Percentiles rank a stretch among this genome's conserved stretches.
Conservation (phyloP, 2,888 invertebrate genomes). For the Horisme vitalbata region DNA sequence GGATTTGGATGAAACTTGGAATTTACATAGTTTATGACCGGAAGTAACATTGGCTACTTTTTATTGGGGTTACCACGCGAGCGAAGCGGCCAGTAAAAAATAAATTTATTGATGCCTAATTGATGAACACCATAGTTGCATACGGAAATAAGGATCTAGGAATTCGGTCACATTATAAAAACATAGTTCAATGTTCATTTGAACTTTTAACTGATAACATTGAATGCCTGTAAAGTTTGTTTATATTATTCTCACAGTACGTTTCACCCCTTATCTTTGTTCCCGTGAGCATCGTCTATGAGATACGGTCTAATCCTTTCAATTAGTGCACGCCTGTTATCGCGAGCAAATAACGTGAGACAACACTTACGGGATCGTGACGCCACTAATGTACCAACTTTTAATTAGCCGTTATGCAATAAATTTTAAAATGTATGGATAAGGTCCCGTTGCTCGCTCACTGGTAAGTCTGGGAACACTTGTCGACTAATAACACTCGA, state of each 20-base stretch:
- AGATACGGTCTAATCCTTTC: constrained; percentile 65
- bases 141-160: too few relatives aligned
- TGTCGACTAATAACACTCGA: constrained; percentile 60
- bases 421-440: constrained; percentile 75
- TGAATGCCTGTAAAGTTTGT: constrained; percentile 1
- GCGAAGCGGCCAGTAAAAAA: too few relatives aligned
- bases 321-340: constrained; percentile 66
- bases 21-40: too few relatives aligned
- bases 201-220: too few relatives aligned
- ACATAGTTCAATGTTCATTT: too few relatives aligned
- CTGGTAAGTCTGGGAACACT: constrained; percentile 40
- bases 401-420: constrained; percentile 77
- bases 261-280: constrained; percentile 49
- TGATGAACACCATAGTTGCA: too few relatives aligned
- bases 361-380: constrained; percentile 63
- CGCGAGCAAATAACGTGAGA: constrained; percentile 56
- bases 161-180: too few relatives aligned
- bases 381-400: constrained; percentile 61
- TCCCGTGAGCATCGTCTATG: constrained; percentile 56
- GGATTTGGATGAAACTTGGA: too few relatives aligned
- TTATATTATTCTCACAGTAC: constrained; percentile 11
- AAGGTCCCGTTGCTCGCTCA: constrained; percentile 64
- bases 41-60: too few relatives aligned
- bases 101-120: too few relatives aligned
- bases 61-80: too few relatives aligned